Percentiles rank a stretch among this genome's conserved stretches.
Conservation (phyloP, 1,140 invertebrate species). For the Mactra quadrangularis region DNA sequence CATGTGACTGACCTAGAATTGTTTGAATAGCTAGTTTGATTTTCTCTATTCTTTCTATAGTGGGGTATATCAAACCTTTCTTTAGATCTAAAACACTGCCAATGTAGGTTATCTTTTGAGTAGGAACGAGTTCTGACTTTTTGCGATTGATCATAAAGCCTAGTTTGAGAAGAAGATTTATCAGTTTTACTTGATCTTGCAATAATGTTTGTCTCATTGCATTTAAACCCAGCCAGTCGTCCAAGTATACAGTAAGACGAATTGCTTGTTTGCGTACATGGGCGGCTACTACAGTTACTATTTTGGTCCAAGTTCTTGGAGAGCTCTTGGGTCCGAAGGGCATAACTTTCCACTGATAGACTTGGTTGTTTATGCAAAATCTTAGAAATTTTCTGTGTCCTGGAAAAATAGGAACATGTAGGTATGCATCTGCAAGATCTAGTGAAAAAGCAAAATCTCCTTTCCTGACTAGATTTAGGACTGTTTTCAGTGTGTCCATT, state of each 20-base stretch:
- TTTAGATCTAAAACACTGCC: slow-evolving; percentile 14
- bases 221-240: slow-evolving; percentile 43
- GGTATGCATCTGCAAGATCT: slow-evolving; percentile 57
- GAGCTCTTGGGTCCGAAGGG: slow-evolving; percentile 14
- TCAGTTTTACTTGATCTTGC: slow-evolving; percentile 20
- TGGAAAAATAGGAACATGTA: slow-evolving; percentile 55
- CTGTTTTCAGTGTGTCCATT: slow-evolving; percentile 50
- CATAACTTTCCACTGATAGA: slow-evolving; percentile 10
- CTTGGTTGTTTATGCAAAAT: slow-evolving; percentile 18
- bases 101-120: slow-evolving; percentile 24
- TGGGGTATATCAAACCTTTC: slow-evolving; percentile 1
- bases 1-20: background rate
- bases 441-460: slow-evolving; percentile 45
- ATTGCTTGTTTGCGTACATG: slow-evolving; percentile 8
- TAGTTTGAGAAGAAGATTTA: slow-evolving; percentile 4
- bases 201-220: background rate
- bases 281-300: slow-evolving; percentile 35
- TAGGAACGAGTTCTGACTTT: slow-evolving; percentile 30
- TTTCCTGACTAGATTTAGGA: slow-evolving; percentile 32
- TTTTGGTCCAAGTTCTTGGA: slow-evolving; percentile 20
- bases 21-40: slow-evolving; percentile 3
- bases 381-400: slow-evolving; percentile 5
- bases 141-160: slow-evolving; percentile 30
- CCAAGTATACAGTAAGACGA: slow-evolving; percentile 16
- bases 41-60: slow-evolving; percentile 18